These are phyloP conservation scores for Sarcophilus harrisii DNA, from an alignment of 2,797 vertebrate species.

Conservation along the genomic window DNA sequence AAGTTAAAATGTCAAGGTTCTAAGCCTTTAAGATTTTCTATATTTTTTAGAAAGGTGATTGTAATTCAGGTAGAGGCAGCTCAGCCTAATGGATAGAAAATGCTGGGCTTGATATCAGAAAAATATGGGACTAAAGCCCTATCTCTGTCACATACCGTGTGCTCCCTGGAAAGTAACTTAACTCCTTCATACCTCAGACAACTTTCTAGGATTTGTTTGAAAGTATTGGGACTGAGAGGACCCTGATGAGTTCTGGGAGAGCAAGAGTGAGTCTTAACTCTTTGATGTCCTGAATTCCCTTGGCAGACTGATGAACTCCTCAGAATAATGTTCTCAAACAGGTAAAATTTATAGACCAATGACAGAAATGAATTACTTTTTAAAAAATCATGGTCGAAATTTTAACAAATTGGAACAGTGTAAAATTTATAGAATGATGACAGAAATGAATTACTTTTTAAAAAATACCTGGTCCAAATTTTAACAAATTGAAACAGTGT, in stretches of 20 bases:
- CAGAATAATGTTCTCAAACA: neutral
- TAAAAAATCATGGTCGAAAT: neutral
- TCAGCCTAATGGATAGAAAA: neutral
- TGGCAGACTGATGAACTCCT: neutral
- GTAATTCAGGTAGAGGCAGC: neutral
- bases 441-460: neutral
- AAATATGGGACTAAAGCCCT: neutral
- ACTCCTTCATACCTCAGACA: neutral
- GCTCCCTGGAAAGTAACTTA: neutral
- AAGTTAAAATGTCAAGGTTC: neutral
- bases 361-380: neutral
- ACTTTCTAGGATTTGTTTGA: neutral
- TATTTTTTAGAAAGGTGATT: neutral
- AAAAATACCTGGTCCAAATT: neutral
- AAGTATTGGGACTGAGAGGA: neutral
- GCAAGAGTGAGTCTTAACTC: neutral
- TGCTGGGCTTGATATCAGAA: neutral
- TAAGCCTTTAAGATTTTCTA: neutral
- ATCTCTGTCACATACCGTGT: neutral
- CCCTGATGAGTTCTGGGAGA: neutral
- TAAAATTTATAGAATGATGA: neutral
- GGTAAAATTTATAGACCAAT: neutral
- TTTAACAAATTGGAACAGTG: neutral
- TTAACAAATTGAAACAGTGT: neutral
- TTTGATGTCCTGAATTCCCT: neutral